Conservation (phyloP, 2,113 vertebrate species). For the Grammomys dolichurus region DNA sequence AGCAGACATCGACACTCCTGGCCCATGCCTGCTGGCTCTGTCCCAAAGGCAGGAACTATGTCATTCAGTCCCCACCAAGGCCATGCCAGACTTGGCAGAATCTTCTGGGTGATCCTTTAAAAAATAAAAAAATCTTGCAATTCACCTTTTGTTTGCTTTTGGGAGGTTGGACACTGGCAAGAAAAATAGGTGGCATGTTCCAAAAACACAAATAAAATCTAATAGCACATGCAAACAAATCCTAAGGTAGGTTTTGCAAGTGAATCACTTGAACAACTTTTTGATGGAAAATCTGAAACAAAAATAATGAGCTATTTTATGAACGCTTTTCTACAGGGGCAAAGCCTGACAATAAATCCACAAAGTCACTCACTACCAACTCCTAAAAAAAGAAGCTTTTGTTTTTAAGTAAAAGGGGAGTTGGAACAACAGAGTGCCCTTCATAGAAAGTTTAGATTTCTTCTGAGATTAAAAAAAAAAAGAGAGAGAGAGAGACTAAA, state of each 20-base stretch:
- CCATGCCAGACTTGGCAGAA: no score
- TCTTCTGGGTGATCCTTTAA: neutral
- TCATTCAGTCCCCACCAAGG: no score
- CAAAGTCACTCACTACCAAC: neutral
- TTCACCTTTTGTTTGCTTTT: slow-evolving; percentile 17
- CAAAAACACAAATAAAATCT: slow-evolving; percentile 52
- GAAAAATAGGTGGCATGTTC: neutral
- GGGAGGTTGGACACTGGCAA: neutral
- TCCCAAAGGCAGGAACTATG: no score
- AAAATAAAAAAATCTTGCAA: neutral
- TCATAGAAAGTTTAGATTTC: slow-evolving; percentile 73
- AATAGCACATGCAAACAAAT: neutral
- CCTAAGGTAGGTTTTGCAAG: slow-evolving; percentile 29
- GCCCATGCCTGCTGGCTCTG: no score
- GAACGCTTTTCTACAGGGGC: neutral
- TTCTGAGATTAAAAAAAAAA: slow-evolving; percentile 63
- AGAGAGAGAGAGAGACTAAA: slow-evolving; percentile 57
- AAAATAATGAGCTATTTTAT: slow-evolving; percentile 47
- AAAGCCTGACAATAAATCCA: slow-evolving; percentile 17
- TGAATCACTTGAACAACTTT: slow-evolving; percentile 51
- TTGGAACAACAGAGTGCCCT: slow-evolving; percentile 66
- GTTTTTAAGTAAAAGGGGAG: slow-evolving; percentile 71
- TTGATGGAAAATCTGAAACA: neutral
- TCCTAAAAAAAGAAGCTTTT: slow-evolving; percentile 66
- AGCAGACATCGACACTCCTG: no score